Evolutionary conservation across 2,113 vertebrate species (phyloP).

Genomic region (Sorex araneus): DNA sequence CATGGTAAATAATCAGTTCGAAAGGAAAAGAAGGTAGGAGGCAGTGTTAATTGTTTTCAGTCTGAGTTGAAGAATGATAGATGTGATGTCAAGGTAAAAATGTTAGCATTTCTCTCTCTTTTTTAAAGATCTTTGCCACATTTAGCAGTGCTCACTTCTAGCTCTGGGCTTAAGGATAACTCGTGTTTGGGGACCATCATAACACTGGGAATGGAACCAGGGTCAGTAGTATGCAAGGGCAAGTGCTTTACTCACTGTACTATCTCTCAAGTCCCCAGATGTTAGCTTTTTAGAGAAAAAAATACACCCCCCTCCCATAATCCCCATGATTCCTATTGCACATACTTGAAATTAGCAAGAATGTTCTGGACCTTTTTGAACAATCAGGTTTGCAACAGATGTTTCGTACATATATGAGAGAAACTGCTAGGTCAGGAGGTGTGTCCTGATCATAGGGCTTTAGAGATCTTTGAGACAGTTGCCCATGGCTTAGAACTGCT

Average conservation of each 20-base stretch:
- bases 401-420: background rate
- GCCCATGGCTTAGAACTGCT: background rate
- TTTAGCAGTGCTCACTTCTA: no score
- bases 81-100: background rate
- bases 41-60: constrained; percentile 32
- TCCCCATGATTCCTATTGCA: background rate
- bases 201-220: no score
- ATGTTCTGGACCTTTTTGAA: constrained; percentile 19
- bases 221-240: no score
- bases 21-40: background rate
- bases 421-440: background rate
- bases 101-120: background rate
- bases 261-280: background rate
- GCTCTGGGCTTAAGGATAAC: no score
- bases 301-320: background rate
- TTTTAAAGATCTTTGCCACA: no score
- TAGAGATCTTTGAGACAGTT: background rate
- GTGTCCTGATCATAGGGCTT: background rate
- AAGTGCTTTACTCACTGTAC: no score
- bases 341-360: constrained; percentile 33
- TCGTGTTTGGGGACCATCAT: no score
- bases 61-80: constrained; percentile 20
- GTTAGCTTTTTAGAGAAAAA: constrained; percentile 1
- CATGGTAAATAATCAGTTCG: constrained; percentile 8
- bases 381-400: background rate